Conservation (phyloP, 2,797 vertebrate species). For the Mus minutoides region DNA sequence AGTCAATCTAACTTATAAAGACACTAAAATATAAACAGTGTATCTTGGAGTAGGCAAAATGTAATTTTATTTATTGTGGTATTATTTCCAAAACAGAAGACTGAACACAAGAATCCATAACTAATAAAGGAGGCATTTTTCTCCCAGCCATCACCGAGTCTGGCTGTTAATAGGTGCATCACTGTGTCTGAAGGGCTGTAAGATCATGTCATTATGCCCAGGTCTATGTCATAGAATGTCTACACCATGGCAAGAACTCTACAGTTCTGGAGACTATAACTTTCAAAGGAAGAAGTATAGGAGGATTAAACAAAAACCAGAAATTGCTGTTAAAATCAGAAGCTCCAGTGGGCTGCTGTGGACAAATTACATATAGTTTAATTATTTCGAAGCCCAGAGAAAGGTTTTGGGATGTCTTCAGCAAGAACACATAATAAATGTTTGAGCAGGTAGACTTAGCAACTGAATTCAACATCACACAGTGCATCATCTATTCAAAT, state of each 20-base stretch:
- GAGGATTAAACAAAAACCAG: constrained; percentile 17
- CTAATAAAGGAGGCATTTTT: constrained; percentile 30
- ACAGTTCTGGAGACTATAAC: background rate
- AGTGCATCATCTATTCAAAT: background rate
- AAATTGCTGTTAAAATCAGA: background rate
- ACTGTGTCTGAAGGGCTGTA: background rate
- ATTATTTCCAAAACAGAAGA: constrained; percentile 51
- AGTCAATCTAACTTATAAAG: background rate
- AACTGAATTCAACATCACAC: background rate
- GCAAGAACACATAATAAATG: background rate
- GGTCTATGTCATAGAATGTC: background rate
- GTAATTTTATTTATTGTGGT: constrained; percentile 6
- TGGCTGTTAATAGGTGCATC: background rate
- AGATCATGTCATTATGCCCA: background rate
- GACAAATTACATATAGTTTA: background rate
- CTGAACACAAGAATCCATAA: background rate
- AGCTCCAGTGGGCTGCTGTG: background rate
- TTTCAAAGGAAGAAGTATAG: constrained; percentile 10
- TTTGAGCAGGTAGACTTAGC: background rate
- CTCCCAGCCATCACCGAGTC: background rate
- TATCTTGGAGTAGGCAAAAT: background rate
- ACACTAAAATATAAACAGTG: background rate
- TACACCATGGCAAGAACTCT: background rate
- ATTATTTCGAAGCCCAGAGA: background rate
- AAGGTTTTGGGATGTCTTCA: background rate